phyloP scores from a whole-genome alignment of 2,113 vertebrate genomes.

The Dicentrarchus labrax region DNA sequence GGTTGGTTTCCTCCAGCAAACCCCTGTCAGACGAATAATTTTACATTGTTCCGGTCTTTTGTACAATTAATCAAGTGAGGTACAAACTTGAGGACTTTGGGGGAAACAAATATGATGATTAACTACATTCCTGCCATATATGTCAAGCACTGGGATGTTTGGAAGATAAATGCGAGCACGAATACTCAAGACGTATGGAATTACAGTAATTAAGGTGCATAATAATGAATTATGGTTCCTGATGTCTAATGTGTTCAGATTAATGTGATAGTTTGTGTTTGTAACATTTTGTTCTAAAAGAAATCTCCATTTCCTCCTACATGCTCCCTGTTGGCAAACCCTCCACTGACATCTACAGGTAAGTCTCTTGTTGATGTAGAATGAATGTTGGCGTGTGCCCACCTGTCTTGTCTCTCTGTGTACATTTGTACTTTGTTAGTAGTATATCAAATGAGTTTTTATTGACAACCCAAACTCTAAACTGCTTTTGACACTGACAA shows the following conservation, averaged over 20 bases:
- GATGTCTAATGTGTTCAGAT: conserved; percentile 25
- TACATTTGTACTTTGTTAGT: not conserved
- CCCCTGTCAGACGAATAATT: conserved; percentile 7
- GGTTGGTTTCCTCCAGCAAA: conserved; percentile 2
- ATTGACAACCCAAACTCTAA: conserved; percentile 11
- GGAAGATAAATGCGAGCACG: conserved; percentile 13
- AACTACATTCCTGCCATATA: conserved; percentile 17
- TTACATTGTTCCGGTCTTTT: not conserved
- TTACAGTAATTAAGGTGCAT: conserved; percentile 28
- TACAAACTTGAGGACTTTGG: not conserved
- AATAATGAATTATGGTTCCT: conserved; percentile 4
- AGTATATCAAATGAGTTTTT: not conserved
- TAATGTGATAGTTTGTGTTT: conserved; percentile 3
- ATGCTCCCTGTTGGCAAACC: conserved; percentile 31
- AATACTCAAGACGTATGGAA: conserved; percentile 15
- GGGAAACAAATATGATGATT: conserved; percentile 21
- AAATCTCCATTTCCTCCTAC: conserved; percentile 23
- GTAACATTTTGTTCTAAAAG: conserved; percentile 26
- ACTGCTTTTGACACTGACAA: conserved; percentile 12
- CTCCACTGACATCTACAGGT: conserved; percentile 62
- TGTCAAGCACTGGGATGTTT: conserved; percentile 26
- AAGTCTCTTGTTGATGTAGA: conserved; percentile 50
- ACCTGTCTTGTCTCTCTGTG: not conserved
- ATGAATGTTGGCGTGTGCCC: not conserved
- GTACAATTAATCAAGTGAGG: conserved; percentile 22